phyloP scores from a whole-genome alignment of 2,113 vertebrate species.

The Bubo scandiacus region DNA sequence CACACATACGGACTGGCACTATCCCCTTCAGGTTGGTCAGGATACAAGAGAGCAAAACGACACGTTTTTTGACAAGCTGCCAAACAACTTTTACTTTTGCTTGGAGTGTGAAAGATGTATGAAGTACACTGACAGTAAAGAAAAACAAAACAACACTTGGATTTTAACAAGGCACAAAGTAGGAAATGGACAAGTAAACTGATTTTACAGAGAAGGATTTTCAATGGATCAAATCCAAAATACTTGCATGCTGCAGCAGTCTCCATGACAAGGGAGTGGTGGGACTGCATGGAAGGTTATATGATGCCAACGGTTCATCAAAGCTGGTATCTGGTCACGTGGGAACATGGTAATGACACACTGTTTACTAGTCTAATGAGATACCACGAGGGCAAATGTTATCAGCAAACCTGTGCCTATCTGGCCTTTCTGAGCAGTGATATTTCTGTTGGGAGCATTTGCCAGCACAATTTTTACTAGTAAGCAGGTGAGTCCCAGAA shows the following conservation, averaged over 20 bases:
- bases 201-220: neutral
- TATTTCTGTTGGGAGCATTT: neutral
- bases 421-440: neutral
- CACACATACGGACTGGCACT: neutral
- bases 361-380: rapidly evolving
- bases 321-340: neutral
- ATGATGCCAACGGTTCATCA: neutral
- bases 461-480: rapidly evolving
- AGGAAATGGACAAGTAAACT: neutral
- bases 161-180: neutral
- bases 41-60: neutral
- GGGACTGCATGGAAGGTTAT: rapidly evolving
- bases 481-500: neutral
- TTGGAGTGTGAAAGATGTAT: neutral
- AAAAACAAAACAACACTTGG: neutral
- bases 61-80: neutral
- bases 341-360: no score
- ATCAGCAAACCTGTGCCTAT: neutral
- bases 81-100: neutral
- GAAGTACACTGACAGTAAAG: neutral
- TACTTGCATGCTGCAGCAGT: neutral
- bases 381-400: rapidly evolving
- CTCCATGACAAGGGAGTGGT: neutral
- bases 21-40: neutral
- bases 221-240: neutral